phyloP scores from a whole-genome alignment of 2,888 invertebrate species.

The Heliconius aoede region DNA sequence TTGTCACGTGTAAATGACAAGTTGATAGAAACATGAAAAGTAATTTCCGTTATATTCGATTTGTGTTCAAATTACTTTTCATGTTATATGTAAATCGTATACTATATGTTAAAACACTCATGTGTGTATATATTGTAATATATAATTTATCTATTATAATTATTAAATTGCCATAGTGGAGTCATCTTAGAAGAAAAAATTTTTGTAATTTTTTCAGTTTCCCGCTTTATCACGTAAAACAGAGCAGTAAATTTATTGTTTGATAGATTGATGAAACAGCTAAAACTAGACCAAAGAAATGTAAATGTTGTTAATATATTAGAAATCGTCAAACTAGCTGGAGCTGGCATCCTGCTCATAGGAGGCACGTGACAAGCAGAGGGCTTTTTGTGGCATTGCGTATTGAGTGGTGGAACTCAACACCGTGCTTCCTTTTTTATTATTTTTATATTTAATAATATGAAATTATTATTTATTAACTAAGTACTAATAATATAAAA shows the following conservation, averaged over 20 bases:
- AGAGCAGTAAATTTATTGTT: neutral
- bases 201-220: neutral
- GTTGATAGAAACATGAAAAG: slow-evolving; percentile 8
- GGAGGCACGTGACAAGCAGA: too few relatives aligned
- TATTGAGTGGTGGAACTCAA: too few relatives aligned
- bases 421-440: too few relatives aligned
- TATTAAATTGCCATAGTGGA: neutral
- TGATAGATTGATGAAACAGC: neutral
- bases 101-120: neutral
- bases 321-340: too few relatives aligned
- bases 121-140: neutral
- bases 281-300: neutral
- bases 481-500: too few relatives aligned
- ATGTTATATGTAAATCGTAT: neutral
- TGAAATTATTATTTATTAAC: too few relatives aligned
- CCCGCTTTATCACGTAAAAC: too few relatives aligned
- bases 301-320: neutral
- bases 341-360: too few relatives aligned
- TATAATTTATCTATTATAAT: neutral
- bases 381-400: too few relatives aligned
- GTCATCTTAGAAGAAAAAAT: neutral
- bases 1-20: slow-evolving; percentile 13
- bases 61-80: slow-evolving; percentile 15
- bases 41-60: slow-evolving; percentile 15
- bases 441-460: too few relatives aligned